Conservation (phyloP, 2,113 vertebrate genomes). For the Actinemys pallida region DNA sequence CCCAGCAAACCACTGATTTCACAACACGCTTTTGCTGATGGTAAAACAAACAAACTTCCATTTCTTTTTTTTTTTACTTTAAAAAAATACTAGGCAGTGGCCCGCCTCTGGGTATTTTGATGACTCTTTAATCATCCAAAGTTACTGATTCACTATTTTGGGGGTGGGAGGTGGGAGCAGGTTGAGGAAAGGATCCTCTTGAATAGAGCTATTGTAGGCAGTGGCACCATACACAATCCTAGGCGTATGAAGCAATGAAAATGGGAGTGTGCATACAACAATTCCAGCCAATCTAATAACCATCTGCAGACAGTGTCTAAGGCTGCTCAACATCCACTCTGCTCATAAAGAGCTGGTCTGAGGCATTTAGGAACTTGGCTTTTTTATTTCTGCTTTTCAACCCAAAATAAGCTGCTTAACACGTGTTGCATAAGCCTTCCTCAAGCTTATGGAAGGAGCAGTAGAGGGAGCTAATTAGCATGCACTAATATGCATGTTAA, state of each 20-base stretch:
- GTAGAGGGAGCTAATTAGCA: background rate
- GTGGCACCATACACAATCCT: background rate
- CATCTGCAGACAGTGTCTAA: accelerated
- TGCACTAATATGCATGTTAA: background rate
- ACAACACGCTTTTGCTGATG: background rate
- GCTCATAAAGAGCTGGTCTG: accelerated
- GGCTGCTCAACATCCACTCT: background rate
- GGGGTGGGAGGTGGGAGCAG: background rate
- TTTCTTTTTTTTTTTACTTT: background rate
- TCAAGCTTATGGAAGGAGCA: background rate
- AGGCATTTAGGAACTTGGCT: background rate
- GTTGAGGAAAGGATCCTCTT: background rate
- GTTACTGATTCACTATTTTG: background rate
- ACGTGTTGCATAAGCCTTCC: background rate
- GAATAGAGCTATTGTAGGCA: background rate
- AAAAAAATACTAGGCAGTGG: background rate
- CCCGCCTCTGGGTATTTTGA: accelerated
- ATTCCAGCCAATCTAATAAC: accelerated
- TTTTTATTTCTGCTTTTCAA: background rate
- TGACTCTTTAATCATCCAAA: accelerated
- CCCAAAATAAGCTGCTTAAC: background rate
- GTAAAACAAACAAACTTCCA: accelerated
- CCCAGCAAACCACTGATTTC: background rate
- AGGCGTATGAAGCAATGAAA: accelerated
- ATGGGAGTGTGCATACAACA: accelerated